These are phyloP conservation scores for Cotesia congregata DNA, from an alignment of 2,888 invertebrate species.

Conservation along the genomic window DNA sequence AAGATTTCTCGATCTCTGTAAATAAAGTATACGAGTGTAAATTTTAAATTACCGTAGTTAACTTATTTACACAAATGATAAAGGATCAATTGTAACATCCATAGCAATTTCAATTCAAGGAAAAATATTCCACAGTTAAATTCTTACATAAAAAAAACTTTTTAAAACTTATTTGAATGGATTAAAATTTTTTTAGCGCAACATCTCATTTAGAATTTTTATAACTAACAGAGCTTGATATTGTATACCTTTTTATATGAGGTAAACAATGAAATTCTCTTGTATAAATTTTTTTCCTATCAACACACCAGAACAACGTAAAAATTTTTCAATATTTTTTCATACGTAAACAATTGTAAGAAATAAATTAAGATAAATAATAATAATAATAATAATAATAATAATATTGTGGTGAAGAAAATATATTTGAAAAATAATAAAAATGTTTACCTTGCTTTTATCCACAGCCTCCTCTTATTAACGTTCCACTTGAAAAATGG, in stretches of 20 bases:
- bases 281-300: background rate
- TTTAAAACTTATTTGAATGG: too few relatives aligned
- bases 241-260: too few relatives aligned
- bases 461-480: constrained; percentile 10
- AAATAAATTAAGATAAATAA: too few relatives aligned
- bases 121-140: background rate
- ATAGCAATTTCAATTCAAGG: background rate
- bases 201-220: too few relatives aligned
- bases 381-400: background rate
- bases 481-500: background rate
- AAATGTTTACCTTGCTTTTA: constrained; percentile 18
- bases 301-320: background rate
- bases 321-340: background rate
- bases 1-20: background rate
- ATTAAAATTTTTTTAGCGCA: too few relatives aligned
- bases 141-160: background rate
- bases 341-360: background rate
- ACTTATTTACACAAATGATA: background rate
- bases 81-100: background rate
- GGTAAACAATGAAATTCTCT: background rate
- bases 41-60: background rate
- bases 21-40: background rate
- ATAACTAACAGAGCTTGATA: too few relatives aligned
- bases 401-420: background rate
- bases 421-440: background rate